Conservation (phyloP, 2,797 vertebrate species). For the Gobio occitaniae region DNA sequence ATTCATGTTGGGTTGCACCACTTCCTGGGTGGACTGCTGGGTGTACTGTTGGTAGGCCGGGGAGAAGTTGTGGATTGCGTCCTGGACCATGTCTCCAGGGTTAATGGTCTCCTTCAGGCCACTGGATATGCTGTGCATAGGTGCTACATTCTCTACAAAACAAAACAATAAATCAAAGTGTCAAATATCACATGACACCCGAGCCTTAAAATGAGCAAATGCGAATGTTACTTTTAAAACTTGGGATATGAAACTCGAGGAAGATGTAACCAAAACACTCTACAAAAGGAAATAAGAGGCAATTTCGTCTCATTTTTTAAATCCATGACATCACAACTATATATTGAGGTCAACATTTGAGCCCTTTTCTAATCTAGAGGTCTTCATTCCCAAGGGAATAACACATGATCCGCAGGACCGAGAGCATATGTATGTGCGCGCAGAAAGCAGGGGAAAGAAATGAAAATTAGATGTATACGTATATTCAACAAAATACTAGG, state of each 20-base stretch:
- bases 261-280: neutral
- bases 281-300: conserved; percentile 3
- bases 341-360: neutral
- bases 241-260: neutral
- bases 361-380: neutral
- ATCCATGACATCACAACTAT: conserved; percentile 1
- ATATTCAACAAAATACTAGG: no score
- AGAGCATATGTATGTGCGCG: neutral
- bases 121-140: conserved; percentile 96
- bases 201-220: neutral
- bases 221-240: neutral
- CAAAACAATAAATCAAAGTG: conserved; percentile 3
- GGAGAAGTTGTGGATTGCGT: conserved; percentile 99
- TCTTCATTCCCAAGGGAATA: neutral
- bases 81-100: conserved; percentile 97
- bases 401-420: neutral
- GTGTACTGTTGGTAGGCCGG: conserved; percentile 99
- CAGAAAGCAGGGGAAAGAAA: neutral
- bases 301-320: neutral
- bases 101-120: conserved; percentile 95
- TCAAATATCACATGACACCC: conserved; percentile 1
- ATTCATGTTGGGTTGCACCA: conserved; percentile 75
- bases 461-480: no score
- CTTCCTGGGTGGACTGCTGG: conserved; percentile 92
- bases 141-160: conserved; percentile 80